phyloP scores from a whole-genome alignment of 2,797 vertebrate genomes.

The Stomatorhinus walkeri region DNA sequence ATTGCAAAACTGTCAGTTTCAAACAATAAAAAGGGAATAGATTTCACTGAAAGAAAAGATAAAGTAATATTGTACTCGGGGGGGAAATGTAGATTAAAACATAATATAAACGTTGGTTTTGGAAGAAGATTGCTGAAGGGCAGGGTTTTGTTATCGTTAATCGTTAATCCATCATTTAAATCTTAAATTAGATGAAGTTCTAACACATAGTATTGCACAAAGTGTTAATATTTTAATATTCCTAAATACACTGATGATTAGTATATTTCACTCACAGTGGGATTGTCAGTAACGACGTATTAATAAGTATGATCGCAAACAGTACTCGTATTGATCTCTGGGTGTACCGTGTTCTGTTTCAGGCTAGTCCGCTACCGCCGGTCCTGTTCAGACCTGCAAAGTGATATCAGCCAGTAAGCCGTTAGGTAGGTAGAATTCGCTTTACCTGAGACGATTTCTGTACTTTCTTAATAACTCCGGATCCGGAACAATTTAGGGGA shows the following conservation, averaged over 20 bases:
- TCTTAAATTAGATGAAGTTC: background rate
- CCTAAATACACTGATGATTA: background rate
- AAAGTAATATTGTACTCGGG: background rate
- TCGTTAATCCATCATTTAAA: background rate
- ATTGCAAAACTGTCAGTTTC: background rate
- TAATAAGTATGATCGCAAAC: background rate
- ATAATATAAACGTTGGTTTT: background rate
- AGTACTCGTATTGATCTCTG: background rate
- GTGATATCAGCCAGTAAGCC: background rate
- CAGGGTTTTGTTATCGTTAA: background rate
- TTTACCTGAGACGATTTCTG: constrained; percentile 75
- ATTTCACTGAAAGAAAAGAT: background rate
- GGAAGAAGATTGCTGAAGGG: background rate
- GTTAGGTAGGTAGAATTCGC: background rate
- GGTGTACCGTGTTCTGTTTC: background rate
- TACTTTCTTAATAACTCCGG: constrained; percentile 71
- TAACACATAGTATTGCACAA: background rate
- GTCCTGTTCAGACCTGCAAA: constrained; percentile 3
- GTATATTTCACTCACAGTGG: background rate
- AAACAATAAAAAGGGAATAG: background rate
- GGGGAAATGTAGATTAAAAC: background rate
- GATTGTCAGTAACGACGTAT: background rate
- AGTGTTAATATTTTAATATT: background rate
- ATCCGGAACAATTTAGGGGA: constrained; percentile 67
- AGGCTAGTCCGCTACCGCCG: background rate